phyloP scores from a whole-genome alignment of 2,113 vertebrate species.

The Dasyurus viverrinus region DNA sequence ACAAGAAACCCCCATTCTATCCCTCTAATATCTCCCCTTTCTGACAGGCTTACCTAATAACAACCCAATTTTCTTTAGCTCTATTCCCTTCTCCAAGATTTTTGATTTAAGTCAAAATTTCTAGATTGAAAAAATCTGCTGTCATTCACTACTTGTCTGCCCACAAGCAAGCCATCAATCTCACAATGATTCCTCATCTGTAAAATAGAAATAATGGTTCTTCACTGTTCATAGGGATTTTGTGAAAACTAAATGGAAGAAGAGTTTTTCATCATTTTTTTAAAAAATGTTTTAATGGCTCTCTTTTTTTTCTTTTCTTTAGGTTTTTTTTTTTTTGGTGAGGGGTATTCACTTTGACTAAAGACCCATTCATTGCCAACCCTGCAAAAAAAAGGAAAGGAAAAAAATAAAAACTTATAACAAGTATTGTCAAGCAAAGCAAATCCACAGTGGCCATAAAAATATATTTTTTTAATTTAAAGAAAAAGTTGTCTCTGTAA shows the following conservation, averaged over 20 bases:
- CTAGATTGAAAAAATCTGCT: background rate
- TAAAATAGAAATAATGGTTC: background rate
- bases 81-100: background rate
- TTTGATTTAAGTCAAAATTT: background rate
- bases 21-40: background rate
- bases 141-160: background rate
- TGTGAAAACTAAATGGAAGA: background rate
- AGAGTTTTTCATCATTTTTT: background rate
- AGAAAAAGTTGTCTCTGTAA: background rate
- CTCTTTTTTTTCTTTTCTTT: background rate
- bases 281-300: background rate
- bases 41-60: background rate
- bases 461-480: background rate
- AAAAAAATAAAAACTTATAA: background rate
- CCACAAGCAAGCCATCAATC: background rate
- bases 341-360: background rate
- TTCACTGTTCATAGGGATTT: background rate
- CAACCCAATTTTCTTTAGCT: background rate
- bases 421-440: background rate
- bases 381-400: background rate
- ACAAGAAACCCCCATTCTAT: background rate
- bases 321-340: background rate
- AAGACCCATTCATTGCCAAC: background rate
- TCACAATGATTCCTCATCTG: background rate
- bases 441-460: background rate